These are phyloP conservation scores for Andrena fulva DNA, from an alignment of 2,888 invertebrate species.

Conservation along the genomic window DNA sequence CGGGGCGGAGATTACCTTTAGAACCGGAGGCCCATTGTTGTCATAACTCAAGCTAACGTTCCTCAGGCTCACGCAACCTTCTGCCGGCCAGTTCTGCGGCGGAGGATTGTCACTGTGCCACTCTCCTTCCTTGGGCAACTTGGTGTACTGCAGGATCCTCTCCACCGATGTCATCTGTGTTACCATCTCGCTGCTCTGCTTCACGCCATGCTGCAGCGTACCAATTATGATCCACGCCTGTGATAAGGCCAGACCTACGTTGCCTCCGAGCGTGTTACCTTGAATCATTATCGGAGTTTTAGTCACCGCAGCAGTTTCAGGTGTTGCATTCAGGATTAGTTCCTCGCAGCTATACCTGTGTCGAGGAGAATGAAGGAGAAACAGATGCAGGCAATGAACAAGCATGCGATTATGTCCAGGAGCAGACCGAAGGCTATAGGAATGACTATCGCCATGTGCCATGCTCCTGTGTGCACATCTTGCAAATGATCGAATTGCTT, in stretches of 20 bases:
- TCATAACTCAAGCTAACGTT: conserved; percentile 89
- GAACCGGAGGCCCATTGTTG: conserved; percentile 88
- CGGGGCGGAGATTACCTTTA: conserved; percentile 85
- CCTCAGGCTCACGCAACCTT: conserved; percentile 88
- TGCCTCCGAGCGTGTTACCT: conserved; percentile 87
- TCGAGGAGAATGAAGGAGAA: conserved; percentile 88
- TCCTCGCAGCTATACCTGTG: conserved; percentile 84
- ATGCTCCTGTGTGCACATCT: conserved; percentile 90
- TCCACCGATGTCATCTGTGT: conserved; percentile 93
- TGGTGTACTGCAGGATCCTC: conserved; percentile 91
- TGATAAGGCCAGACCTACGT: conserved; percentile 90
- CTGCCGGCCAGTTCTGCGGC: conserved; percentile 89
- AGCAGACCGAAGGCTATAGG: conserved; percentile 90
- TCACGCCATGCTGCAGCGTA: conserved; percentile 92
- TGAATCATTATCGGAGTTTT: background rate
- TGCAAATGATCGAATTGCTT: conserved; percentile 90
- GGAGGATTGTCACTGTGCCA: conserved; percentile 83
- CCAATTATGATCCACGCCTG: conserved; percentile 91
- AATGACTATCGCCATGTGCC: conserved; percentile 88
- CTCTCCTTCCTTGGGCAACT: conserved; percentile 89
- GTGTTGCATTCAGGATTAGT: background rate
- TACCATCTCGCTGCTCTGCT: conserved; percentile 91
- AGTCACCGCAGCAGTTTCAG: background rate
- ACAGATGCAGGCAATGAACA: conserved; percentile 89
- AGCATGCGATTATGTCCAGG: conserved; percentile 89